Percentiles rank a stretch among this genome's conserved stretches.
Conservation (phyloP, 2,113 vertebrate species). For the Trinectes maculatus region DNA sequence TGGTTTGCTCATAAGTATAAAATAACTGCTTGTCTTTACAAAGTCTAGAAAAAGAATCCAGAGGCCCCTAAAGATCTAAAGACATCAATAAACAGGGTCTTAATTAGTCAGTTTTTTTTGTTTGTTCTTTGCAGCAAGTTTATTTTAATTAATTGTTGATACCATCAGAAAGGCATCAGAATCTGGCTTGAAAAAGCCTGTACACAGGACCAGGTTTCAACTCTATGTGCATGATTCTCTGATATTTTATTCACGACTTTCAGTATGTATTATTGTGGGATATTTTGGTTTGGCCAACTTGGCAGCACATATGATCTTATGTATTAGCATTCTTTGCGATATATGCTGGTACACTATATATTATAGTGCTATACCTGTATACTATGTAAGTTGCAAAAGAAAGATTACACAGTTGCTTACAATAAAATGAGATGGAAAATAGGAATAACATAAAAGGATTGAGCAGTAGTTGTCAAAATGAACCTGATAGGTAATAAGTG, state of each 20-base stretch:
- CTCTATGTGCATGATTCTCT: no score
- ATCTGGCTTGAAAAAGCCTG: neutral
- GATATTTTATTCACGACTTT: slow-evolving; percentile 41
- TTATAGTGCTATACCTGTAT: no score
- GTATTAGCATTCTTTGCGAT: neutral
- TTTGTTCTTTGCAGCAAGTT: slow-evolving; percentile 17
- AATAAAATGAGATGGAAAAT: slow-evolving; percentile 1
- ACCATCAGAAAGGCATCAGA: slow-evolving; percentile 28
- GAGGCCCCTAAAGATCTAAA: slow-evolving; percentile 1
- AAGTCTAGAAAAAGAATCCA: slow-evolving; percentile 1
- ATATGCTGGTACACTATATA: slow-evolving; percentile 20
- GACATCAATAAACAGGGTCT: neutral
- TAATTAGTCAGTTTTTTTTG: no score
- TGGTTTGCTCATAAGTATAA: neutral
- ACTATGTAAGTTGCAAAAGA: no score
- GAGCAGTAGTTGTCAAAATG: neutral
- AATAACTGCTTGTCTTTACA: neutral
- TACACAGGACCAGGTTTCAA: neutral
- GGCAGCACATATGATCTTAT: slow-evolving; percentile 7
- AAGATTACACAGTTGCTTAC: neutral
- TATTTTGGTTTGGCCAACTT: slow-evolving; percentile 10
- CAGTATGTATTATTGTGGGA: neutral
- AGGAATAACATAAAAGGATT: neutral
- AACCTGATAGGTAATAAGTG: neutral
- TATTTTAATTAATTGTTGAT: slow-evolving; percentile 29